phyloP scores from a whole-genome alignment of 2,113 vertebrate species.

The Petrocephalus zakoni region DNA sequence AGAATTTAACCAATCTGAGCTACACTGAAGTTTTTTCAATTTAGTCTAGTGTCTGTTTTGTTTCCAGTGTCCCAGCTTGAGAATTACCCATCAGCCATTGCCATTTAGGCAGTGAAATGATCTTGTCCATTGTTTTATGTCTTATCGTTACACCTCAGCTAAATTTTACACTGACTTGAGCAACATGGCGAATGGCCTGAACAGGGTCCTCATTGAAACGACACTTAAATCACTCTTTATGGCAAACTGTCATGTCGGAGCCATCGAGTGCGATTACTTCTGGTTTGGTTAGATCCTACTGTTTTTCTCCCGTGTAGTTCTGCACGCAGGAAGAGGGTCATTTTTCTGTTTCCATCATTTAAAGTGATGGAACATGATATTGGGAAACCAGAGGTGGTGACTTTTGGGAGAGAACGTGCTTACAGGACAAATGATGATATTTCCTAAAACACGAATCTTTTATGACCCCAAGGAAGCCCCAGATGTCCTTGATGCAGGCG shows the following conservation, averaged over 20 bases:
- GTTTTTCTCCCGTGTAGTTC: neutral
- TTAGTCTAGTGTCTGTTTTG: neutral
- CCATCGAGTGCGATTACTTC: neutral
- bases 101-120: neutral
- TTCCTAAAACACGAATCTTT: slow-evolving; percentile 8
- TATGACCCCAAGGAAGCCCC: neutral
- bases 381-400: neutral
- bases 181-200: neutral
- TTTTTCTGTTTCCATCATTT: neutral
- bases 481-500: slow-evolving; percentile 14
- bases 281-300: neutral
- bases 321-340: neutral
- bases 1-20: neutral
- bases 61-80: neutral
- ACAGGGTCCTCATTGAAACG: neutral
- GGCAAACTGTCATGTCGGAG: neutral
- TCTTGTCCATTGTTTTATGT: neutral
- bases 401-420: neutral
- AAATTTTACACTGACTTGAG: neutral
- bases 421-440: slow-evolving; percentile 7
- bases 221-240: neutral
- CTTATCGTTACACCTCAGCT: neutral
- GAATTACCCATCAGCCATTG: neutral
- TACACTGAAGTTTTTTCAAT: neutral
- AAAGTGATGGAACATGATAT: slow-evolving; percentile 12